These are phyloP conservation scores for Diacarnus erythraeanus DNA, from an alignment of 37 sponge, comb jelly and placozoan species.

Conservation along the genomic window DNA sequence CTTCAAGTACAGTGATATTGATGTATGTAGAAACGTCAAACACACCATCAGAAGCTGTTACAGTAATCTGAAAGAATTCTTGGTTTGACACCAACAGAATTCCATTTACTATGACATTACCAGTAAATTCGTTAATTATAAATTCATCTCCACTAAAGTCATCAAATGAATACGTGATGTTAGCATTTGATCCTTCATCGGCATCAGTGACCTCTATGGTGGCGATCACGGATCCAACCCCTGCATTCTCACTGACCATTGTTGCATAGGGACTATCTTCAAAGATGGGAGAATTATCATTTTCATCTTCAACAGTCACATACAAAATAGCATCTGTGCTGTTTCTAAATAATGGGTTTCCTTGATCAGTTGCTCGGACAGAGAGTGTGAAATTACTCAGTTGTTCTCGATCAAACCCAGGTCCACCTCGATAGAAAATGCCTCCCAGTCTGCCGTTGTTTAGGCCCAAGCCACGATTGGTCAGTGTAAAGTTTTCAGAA, in stretches of 20 bases:
- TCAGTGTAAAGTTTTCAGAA: constrained; percentile 31
- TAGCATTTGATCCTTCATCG: constrained; percentile 44
- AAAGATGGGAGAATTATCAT: constrained; percentile 59
- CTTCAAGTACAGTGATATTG: constrained; percentile 45
- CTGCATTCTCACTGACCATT: constrained; percentile 42
- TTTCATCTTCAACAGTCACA: constrained; percentile 33
- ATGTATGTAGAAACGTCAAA: background rate
- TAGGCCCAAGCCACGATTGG: background rate
- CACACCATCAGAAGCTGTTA: constrained; percentile 40
- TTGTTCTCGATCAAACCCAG: constrained; percentile 59
- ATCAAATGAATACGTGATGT: constrained; percentile 18
- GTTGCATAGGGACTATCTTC: constrained; percentile 34
- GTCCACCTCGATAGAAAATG: background rate
- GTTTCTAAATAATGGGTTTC: constrained; percentile 20
- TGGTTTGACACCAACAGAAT: constrained; percentile 1
- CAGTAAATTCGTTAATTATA: constrained; percentile 32
- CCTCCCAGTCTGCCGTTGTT: background rate
- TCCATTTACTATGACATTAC: constrained; percentile 22
- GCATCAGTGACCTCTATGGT: constrained; percentile 29
- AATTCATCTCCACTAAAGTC: constrained; percentile 17
- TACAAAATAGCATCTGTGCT: constrained; percentile 5
- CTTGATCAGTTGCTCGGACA: constrained; percentile 49
- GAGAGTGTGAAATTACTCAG: constrained; percentile 37
- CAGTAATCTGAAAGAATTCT: constrained; percentile 23
- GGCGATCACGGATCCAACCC: constrained; percentile 14